phyloP scores from a whole-genome alignment of 2,888 invertebrate species.

The Drosophila suboccidentalis region DNA sequence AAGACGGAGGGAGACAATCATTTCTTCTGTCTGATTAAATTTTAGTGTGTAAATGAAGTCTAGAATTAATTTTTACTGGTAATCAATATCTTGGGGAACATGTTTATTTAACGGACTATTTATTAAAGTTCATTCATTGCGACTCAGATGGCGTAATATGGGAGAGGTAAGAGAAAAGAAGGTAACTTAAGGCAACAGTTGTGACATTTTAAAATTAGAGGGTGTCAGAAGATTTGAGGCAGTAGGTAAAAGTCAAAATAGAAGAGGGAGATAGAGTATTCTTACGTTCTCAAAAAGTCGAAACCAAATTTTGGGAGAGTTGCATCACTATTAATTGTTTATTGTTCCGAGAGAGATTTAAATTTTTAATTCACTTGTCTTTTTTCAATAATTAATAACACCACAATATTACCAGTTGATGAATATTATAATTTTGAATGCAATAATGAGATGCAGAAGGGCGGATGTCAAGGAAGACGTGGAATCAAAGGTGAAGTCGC shows the following conservation, averaged over 20 bases:
- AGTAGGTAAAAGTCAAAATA: not conserved
- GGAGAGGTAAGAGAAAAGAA: too few relatives aligned
- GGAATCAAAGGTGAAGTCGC: not conserved
- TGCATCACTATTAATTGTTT: too few relatives aligned
- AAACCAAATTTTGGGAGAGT: too few relatives aligned
- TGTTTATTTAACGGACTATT: constrained; percentile 71
- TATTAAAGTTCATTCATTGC: constrained; percentile 69
- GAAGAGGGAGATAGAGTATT: not conserved
- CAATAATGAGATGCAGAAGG: too few relatives aligned
- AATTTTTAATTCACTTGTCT: too few relatives aligned
- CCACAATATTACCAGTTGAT: too few relatives aligned
- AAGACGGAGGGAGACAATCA: not conserved
- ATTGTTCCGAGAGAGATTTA: too few relatives aligned
- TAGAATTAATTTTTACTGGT: not conserved
- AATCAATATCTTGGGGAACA: constrained; percentile 43
- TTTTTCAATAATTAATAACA: too few relatives aligned
- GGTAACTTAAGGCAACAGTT: not conserved
- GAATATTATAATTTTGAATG: too few relatives aligned
- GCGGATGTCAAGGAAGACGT: not conserved
- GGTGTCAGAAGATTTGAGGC: not conserved
- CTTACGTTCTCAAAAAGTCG: too few relatives aligned
- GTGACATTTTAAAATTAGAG: not conserved
- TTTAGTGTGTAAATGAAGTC: not conserved
- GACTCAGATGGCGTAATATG: not conserved
- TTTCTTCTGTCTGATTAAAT: not conserved